Base-by-base conservation (phyloP, 2,113 vertebrate genomes). In the Oncorhynchus kisutch region DNA sequence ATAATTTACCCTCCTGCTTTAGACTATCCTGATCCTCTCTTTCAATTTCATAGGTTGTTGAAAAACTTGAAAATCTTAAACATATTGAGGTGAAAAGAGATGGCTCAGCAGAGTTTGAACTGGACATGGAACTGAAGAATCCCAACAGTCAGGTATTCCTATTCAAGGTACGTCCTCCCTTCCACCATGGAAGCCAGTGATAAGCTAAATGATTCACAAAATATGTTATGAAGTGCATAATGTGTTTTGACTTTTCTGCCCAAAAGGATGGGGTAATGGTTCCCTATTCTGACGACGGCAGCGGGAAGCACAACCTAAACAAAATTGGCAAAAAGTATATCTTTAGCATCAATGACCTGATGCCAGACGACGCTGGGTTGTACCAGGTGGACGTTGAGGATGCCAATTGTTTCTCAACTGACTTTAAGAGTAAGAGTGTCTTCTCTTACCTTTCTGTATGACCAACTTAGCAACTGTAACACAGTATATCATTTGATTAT, bases 351-450 rank as follows among this genome's bases (percentile, higher is more conserved):
- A 94, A 90, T 0, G 90, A 96, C 22, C 89, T 93, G 81, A 78
- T 84, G 18, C 92, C 90, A 0, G 95, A 95, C 60, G 97, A 98
- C 9, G 93, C 95, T 1, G 97, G 96, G 1, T 29, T 97, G 4
- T 98, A 98, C 82, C 95, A 96, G 85, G 88, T 98, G 81, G 91
- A 92, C 82, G 95, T 97, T 82, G 95, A 95, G 66, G 94, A 95
- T 0, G 76, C 88, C 0, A 94, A 93, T 25, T 57, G 97, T 71
- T 95, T 98, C 80, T 88, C 95, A 68, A 96, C 96, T 0, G 93
- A 95, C 8, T 86, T 94, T 72, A 84, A 87, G 20, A 78, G 96
- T 96, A 90, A 84, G 79, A 2, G 2, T 2, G 11, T 25, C 16
- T 67, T 39, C 39, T 39, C 2, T 0, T 39, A 39, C 9, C 39